A percentile compares a stretch with the other conserved stretches of the same genome.
Conservation (phyloP, 2,888 invertebrate genomes). For the Andricus quercusramuli region DNA sequence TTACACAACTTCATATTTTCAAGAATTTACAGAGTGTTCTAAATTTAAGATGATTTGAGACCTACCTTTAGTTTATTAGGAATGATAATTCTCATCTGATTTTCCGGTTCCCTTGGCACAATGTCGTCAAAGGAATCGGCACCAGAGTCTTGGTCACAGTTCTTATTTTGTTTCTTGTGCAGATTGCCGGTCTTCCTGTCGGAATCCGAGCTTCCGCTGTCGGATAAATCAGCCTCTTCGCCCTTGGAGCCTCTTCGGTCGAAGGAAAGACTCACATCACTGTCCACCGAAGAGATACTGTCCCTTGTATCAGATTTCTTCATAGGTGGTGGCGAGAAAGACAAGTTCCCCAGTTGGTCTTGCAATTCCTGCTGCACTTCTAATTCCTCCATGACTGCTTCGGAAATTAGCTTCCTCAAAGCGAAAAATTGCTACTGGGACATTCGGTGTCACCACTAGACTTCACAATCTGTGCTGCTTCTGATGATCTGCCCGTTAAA, state of each 20-base stretch:
- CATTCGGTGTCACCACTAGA: background rate
- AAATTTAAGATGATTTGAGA: too few relatives aligned
- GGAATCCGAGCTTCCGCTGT: slow-evolving; percentile 86
- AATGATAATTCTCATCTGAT: slow-evolving; percentile 24
- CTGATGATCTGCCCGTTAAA: background rate
- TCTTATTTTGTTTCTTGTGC: slow-evolving; percentile 56
- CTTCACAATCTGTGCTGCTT: background rate
- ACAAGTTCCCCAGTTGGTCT: slow-evolving; percentile 73
- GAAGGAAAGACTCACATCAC: slow-evolving; percentile 82
- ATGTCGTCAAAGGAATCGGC: slow-evolving; percentile 64
- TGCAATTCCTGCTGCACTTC: slow-evolving; percentile 73
- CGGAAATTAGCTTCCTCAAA: slow-evolving; percentile 27
- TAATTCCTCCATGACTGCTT: slow-evolving; percentile 68
- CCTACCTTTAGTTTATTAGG: background rate
- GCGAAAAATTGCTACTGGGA: slow-evolving; percentile 40
- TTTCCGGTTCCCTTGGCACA: slow-evolving; percentile 44
- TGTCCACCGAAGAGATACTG: slow-evolving; percentile 83
- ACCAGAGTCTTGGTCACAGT: slow-evolving; percentile 64
- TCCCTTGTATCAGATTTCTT: slow-evolving; percentile 82
- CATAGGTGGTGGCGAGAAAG: slow-evolving; percentile 78
- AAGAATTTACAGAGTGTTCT: too few relatives aligned
- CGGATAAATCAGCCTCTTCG: slow-evolving; percentile 85
- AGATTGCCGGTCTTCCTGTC: slow-evolving; percentile 76
- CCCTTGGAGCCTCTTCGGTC: slow-evolving; percentile 80
- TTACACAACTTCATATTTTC: background rate